These are phyloP conservation scores for Cydia amplana DNA, from an alignment of 1,140 invertebrate species.

Conservation along the genomic window DNA sequence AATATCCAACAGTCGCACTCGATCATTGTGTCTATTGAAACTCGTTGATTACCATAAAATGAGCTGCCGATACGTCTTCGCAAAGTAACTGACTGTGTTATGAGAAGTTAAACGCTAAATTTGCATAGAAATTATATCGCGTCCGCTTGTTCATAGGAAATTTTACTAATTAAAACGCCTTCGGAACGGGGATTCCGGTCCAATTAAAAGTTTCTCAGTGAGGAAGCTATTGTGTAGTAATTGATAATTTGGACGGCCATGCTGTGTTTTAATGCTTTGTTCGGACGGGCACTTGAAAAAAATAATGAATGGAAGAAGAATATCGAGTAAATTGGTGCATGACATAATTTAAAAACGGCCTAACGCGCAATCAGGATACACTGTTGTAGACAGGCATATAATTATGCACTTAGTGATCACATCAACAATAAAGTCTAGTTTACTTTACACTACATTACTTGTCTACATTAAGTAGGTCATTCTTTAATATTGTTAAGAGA, in stretches of 20 bases:
- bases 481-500: too few species aligned
- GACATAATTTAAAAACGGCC: background rate
- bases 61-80: slow-evolving; percentile 47
- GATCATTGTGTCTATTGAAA: slow-evolving; percentile 7
- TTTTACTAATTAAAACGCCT: slow-evolving; percentile 78
- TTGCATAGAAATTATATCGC: slow-evolving; percentile 78
- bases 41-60: slow-evolving; percentile 51
- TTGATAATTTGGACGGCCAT: slow-evolving; percentile 49
- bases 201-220: slow-evolving; percentile 74
- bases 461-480: too few species aligned
- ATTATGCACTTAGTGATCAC: too few species aligned
- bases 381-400: too few species aligned
- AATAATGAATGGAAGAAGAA: background rate
- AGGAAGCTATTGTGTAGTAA: slow-evolving; percentile 56
- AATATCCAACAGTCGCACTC: slow-evolving; percentile 10
- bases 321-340: background rate
- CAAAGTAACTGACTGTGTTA: slow-evolving; percentile 48
- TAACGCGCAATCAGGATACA: background rate
- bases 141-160: slow-evolving; percentile 74
- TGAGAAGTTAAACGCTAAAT: slow-evolving; percentile 74
- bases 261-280: slow-evolving; percentile 26
- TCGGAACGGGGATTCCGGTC: slow-evolving; percentile 70
- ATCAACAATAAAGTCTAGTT: too few species aligned
- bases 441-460: too few species aligned
- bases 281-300: background rate